phyloP scores from a whole-genome alignment of 2,113 vertebrate genomes.

The Ranitomeya imitator region DNA sequence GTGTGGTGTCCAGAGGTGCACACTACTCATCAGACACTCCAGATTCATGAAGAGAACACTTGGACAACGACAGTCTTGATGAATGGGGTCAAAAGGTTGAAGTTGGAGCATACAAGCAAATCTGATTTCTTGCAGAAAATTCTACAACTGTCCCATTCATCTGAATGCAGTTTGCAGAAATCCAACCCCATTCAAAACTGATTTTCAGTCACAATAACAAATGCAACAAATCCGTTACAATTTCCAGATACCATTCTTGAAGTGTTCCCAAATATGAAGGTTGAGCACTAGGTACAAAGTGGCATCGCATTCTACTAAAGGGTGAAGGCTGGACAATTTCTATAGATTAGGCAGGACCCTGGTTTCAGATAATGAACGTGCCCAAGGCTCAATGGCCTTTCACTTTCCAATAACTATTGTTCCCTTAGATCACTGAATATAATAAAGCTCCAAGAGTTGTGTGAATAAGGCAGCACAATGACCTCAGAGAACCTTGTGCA shows the following conservation, averaged over 20 bases:
- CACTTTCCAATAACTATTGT: neutral
- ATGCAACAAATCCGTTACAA: too few species aligned
- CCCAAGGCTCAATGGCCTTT: slow-evolving; percentile 4
- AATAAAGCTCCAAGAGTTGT: neutral
- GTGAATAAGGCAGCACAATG: slow-evolving; percentile 3
- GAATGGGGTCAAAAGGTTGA: too few species aligned
- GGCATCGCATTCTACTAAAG: neutral
- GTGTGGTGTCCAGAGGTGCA: too few species aligned
- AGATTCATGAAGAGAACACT: too few species aligned
- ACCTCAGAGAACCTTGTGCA: slow-evolving; percentile 11
- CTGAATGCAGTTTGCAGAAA: too few species aligned
- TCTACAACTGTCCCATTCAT: too few species aligned
- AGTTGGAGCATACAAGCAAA: too few species aligned
- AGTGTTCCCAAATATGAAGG: neutral
- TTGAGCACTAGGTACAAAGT: neutral
- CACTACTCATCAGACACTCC: too few species aligned
- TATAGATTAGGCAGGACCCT: neutral
- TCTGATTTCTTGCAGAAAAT: too few species aligned
- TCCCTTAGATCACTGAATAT: neutral
- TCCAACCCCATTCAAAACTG: too few species aligned
- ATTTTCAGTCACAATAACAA: too few species aligned
- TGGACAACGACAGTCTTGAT: too few species aligned
- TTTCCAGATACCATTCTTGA: neutral
- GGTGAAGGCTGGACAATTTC: neutral
- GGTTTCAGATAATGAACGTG: neutral